Conservation (phyloP, 2,797 vertebrate species). For the Dipus sagitta region DNA sequence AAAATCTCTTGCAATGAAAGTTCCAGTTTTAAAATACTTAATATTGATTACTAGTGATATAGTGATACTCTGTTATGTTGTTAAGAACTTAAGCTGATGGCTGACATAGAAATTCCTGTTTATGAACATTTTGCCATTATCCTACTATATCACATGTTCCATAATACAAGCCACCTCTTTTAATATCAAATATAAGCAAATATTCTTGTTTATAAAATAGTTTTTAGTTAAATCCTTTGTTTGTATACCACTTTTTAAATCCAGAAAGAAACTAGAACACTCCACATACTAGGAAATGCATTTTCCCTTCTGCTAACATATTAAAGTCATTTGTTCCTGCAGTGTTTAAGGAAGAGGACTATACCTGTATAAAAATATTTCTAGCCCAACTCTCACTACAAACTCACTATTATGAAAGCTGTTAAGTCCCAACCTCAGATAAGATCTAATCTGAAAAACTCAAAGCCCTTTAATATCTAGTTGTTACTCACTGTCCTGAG, state of each 20-base stretch:
- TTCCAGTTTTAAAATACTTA: constrained; percentile 33
- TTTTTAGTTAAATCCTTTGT: constrained; percentile 64
- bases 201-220: constrained; percentile 57
- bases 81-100: constrained; percentile 61
- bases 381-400: constrained; percentile 38
- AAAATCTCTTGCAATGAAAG: constrained; percentile 43
- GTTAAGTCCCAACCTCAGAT: constrained; percentile 49
- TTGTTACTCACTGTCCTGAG: constrained; percentile 1
- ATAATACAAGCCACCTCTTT: constrained; percentile 46
- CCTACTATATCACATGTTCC: neutral
- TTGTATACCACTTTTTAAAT: constrained; percentile 47
- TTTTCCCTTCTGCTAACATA: constrained; percentile 65
- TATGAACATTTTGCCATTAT: constrained; percentile 36
- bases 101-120: constrained; percentile 40
- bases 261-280: constrained; percentile 21
- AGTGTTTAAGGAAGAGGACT: constrained; percentile 19
- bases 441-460: constrained; percentile 61
- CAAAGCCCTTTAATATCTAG: constrained; percentile 52
- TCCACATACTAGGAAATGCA: constrained; percentile 18
- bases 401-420: constrained; percentile 25
- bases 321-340: constrained; percentile 39
- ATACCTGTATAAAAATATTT: constrained; percentile 50
- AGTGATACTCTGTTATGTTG: neutral
- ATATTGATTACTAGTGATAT: constrained; percentile 51
- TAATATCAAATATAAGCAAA: constrained; percentile 55